Base-by-base conservation (phyloP, 2,113 vertebrate species). In the Cichladusa arquata region DNA sequence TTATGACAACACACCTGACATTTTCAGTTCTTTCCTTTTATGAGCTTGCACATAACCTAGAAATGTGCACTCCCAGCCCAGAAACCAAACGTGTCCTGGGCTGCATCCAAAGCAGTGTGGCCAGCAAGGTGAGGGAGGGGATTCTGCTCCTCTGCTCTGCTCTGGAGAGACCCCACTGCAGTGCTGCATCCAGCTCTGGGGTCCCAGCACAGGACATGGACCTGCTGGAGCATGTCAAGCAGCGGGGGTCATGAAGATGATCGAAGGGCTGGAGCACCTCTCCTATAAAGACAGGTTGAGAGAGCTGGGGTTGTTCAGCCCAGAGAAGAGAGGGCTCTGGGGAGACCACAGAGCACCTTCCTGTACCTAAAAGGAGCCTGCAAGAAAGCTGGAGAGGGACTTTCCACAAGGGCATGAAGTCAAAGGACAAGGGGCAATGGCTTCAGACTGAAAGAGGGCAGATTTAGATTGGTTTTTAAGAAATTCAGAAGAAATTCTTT, bases 71-170 rank as follows among this genome's bases (percentile, higher is more conserved):
- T n/a, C n/a, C n/a, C n/a, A n/a, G n/a, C n/a, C n/a, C n/a, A n/a
- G n/a, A n/a, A n/a, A n/a, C n/a, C n/a, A n/a, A n/a, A n/a, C n/a
- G n/a, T n/a, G 11, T 67, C 33, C 38, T 45, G 45, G 6, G 13
- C 45, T 47, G 19, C 14, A 53, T 17, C 16, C 54, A 60, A 22
- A 74, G 24, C 19, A 67, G 4, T 0, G 0, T n/a, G 38, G n/a
- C 0, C 38, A n/a, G 8, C 12, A 20, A 13, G 23, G 16, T 0
- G 0, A 38, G 13, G n/a, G 28, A 74, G 4, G 7, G 20, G 7
- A n/a, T 66, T 44, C 19, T 66, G 12, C 8, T 36, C 31, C 58
- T 81, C 36, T 58, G 26, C 40, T 57, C 42, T 29, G 7, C 22
- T 57, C 44, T 51, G n/a, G 2, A 38, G 44, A n/a, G 22, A 51